Conservation (phyloP, 2,113 vertebrate genomes). For the Ciconia boyciana region DNA sequence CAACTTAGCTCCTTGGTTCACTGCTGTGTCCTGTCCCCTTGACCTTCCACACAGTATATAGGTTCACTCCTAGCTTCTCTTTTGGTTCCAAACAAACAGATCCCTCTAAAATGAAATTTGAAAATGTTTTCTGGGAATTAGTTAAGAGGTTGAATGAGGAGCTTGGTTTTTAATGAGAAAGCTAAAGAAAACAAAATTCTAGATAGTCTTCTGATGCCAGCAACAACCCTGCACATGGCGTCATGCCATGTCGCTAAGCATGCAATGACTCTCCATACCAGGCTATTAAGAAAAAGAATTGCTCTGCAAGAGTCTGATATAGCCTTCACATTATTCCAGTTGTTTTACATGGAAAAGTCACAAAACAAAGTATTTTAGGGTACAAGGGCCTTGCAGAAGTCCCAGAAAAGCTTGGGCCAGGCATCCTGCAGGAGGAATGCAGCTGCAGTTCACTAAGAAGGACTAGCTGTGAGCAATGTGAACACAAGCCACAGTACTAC, state of each 20-base stretch:
- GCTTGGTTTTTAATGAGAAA: neutral
- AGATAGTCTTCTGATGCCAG: neutral
- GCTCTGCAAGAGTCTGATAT: neutral
- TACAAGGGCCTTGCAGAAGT: neutral
- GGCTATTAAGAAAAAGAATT: neutral
- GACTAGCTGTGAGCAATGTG: neutral
- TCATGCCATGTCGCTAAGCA: neutral
- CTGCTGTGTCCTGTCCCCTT: neutral
- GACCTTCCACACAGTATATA: fast-evolving
- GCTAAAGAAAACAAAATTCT: neutral
- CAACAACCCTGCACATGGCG: neutral
- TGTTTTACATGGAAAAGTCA: neutral
- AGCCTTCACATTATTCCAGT: neutral
- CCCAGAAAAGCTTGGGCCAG: neutral
- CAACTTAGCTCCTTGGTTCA: neutral
- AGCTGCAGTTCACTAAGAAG: neutral
- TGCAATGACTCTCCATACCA: neutral
- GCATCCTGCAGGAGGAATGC: neutral
- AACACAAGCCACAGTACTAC: neutral
- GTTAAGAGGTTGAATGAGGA: neutral
- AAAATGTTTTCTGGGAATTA: neutral
- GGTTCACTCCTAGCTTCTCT: neutral
- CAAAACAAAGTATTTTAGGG: neutral
- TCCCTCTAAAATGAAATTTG: neutral
- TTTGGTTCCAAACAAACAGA: neutral